Evolutionary conservation across 2,888 invertebrate genomes (phyloP).

Genomic region (Gymnocheta viridis): DNA sequence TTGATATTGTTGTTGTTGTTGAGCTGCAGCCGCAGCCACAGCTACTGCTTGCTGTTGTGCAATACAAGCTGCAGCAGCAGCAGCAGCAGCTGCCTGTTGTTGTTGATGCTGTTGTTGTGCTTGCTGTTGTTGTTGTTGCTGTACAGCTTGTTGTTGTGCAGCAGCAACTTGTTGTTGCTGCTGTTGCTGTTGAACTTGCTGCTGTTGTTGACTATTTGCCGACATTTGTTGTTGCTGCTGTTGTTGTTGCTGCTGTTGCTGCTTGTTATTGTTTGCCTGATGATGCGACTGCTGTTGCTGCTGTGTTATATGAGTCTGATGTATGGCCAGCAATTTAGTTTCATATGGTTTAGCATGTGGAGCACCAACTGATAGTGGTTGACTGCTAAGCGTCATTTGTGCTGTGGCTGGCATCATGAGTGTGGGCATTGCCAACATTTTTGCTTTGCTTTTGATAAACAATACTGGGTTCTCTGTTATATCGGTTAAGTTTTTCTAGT

Average conservation of each 20-base stretch:
- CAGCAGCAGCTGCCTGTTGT: constrained; percentile 74
- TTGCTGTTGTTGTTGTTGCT: constrained; percentile 74
- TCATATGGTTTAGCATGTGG: constrained; percentile 82
- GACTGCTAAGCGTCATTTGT: constrained; percentile 82
- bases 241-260: constrained; percentile 74
- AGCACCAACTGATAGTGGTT: constrained; percentile 80
- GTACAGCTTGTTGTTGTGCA: constrained; percentile 75
- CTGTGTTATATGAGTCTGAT: constrained; percentile 81
- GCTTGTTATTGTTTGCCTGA: constrained; percentile 76
- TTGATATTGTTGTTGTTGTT: constrained; percentile 80
- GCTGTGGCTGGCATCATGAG: constrained; percentile 83
- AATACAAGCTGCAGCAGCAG: constrained; percentile 78
- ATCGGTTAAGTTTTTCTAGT: background rate
- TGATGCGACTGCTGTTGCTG: constrained; percentile 78
- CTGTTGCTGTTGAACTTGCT: constrained; percentile 71
- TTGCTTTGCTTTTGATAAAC: constrained; percentile 67
- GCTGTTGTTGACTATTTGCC: constrained; percentile 74
- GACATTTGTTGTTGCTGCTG: constrained; percentile 74
- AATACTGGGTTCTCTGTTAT: constrained; percentile 44
- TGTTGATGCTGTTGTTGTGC: constrained; percentile 72
- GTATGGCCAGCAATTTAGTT: constrained; percentile 82
- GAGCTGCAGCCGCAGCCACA: constrained; percentile 70
- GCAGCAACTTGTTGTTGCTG: constrained; percentile 73
- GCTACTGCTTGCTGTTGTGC: constrained; percentile 78
- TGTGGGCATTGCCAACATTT: constrained; percentile 83